Percentiles rank a stretch among this genome's conserved stretches.
phyloP scores from a whole-genome alignment of 92 coral and sea anemone genomes.

The Pocillopora meandrina region DNA sequence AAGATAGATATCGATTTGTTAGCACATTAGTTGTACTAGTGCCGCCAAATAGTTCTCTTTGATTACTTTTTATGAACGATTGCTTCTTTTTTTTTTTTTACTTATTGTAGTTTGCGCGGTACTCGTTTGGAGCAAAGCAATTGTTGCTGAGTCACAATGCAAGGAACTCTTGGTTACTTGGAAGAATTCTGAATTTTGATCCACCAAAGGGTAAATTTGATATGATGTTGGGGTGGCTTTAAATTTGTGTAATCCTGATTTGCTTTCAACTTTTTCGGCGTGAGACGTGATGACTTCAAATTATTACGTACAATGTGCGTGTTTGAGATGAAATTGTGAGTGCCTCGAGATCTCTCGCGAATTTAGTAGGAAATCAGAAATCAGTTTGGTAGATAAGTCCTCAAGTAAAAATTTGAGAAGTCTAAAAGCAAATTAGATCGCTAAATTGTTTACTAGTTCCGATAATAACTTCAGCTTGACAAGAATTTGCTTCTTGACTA shows the following conservation, averaged over 20 bases:
- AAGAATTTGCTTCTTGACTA: too few species aligned
- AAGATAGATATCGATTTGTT: too few species aligned
- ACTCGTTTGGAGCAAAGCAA: background rate
- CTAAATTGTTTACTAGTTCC: too few species aligned
- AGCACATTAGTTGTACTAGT: background rate
- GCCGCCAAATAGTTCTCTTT: background rate
- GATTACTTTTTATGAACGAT: background rate
- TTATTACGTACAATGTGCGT: too few species aligned
- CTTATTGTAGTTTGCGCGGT: conserved; percentile 8
- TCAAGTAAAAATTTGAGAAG: too few species aligned
- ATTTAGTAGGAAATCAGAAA: too few species aligned
- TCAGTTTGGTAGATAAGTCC: too few species aligned
- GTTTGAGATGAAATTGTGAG: too few species aligned
- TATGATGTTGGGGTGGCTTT: background rate
- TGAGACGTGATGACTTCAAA: too few species aligned
- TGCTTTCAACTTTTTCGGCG: background rate
- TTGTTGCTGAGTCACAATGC: conserved; percentile 42
- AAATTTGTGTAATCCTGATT: background rate
- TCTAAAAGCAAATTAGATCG: too few species aligned
- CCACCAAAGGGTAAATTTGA: conserved; percentile 39
- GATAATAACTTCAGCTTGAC: too few species aligned
- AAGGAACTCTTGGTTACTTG: conserved; percentile 20
- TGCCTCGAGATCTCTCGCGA: too few species aligned
- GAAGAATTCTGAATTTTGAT: conserved; percentile 26
- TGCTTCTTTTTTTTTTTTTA: background rate